Percentiles rank a stretch among this genome's conserved stretches.
phyloP scores from a whole-genome alignment of 2,113 vertebrate species.

The Odontophorus gujanensis region DNA sequence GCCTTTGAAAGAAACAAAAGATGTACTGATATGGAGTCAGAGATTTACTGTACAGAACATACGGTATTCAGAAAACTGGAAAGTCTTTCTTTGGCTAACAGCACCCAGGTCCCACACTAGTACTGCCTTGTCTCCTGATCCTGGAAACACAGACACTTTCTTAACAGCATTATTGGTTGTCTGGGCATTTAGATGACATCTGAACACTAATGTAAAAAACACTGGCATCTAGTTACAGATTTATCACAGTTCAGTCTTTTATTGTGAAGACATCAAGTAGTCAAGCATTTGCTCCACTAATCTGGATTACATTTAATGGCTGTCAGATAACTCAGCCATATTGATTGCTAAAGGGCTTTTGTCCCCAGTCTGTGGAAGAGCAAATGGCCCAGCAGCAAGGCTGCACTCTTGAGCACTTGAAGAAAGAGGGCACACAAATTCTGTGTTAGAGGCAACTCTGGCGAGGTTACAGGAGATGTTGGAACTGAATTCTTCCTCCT shows the following conservation, averaged over 20 bases:
- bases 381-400: neutral
- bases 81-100: neutral
- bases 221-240: neutral
- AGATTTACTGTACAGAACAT: neutral
- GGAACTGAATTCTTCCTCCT: neutral
- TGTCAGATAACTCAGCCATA: constrained; percentile 26
- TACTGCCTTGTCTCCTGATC: accelerated
- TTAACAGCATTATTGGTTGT: neutral
- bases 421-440: neutral
- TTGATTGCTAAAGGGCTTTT: neutral
- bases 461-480: neutral
- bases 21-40: too few relatives aligned
- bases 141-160: neutral
- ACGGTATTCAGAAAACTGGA: neutral
- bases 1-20: neutral
- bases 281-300: constrained; percentile 48
- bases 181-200: neutral
- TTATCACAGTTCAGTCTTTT: constrained; percentile 4
- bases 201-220: neutral
- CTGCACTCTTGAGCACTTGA: neutral
- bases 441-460: neutral
- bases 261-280: constrained; percentile 20
- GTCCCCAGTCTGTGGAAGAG: neutral
- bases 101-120: accelerated
- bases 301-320: constrained; percentile 66